Evolutionary conservation across 1,140 invertebrate species (phyloP).

Genomic region (Rhizoglyphus robini): DNA sequence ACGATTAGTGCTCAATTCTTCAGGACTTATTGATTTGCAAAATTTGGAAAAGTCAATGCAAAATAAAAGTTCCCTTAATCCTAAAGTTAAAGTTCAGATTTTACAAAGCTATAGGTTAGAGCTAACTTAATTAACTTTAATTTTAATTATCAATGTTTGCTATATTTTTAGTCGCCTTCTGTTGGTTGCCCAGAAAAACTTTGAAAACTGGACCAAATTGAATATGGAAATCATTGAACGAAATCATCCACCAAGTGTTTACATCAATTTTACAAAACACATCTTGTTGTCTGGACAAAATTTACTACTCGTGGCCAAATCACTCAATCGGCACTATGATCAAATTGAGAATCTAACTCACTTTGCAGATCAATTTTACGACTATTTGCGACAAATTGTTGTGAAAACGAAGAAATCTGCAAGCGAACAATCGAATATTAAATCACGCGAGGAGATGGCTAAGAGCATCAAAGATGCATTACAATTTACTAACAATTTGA

Average conservation of each 20-base stretch:
- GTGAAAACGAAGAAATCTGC: constrained; percentile 3
- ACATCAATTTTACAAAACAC: constrained; percentile 11
- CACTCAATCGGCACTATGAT: neutral
- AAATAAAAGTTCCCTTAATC: neutral
- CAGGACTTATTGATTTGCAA: neutral
- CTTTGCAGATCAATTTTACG: neutral
- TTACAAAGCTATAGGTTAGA: neutral
- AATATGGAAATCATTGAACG: neutral
- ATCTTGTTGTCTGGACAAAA: constrained; percentile 8
- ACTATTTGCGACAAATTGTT: neutral
- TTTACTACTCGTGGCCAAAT: neutral
- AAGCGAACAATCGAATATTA: neutral
- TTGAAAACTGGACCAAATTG: neutral
- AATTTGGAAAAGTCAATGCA: neutral
- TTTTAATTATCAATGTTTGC: neutral
- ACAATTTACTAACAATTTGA: neutral
- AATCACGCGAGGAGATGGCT: neutral
- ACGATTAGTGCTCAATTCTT: neutral
- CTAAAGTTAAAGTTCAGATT: neutral
- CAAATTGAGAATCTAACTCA: neutral
- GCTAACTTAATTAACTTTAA: neutral
- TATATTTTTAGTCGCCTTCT: neutral
- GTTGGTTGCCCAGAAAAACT: neutral
- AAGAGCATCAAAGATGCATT: neutral
- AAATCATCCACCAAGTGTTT: neutral